phyloP scores from a whole-genome alignment of 2,113 vertebrate genomes.

The Tragelaphus strepsiceros region DNA sequence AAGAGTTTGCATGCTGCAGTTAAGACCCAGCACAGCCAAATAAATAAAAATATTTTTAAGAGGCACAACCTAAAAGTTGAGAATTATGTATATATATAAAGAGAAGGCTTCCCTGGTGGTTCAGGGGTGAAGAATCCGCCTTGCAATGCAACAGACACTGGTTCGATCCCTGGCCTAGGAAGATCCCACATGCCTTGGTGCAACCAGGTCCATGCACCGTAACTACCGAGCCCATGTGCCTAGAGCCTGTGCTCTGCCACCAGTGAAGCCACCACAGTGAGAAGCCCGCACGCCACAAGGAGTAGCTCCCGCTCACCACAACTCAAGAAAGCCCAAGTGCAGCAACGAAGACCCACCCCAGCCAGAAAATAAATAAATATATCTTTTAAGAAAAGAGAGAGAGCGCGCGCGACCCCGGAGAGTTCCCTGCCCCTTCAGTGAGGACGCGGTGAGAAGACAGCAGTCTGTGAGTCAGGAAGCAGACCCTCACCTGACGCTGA shows the following conservation, averaged over 20 bases:
- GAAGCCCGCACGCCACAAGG: not conserved
- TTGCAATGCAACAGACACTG: not conserved
- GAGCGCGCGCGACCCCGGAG: fast-evolving
- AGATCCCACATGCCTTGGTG: not conserved
- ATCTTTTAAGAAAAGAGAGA: not conserved
- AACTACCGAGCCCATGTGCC: not conserved
- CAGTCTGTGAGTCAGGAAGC: not conserved
- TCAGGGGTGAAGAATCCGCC: not conserved
- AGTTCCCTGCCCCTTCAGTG: not conserved
- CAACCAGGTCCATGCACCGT: not conserved
- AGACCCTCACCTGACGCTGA: not conserved
- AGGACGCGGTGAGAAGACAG: not conserved
- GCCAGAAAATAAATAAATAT: not conserved
- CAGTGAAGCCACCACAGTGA: not conserved
- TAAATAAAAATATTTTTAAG: not conserved
- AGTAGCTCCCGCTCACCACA: not conserved
- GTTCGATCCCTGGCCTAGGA: not conserved
- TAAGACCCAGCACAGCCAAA: not conserved
- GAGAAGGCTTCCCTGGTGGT: not conserved
- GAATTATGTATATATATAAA: not conserved
- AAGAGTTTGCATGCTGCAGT: not conserved
- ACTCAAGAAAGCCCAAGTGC: not conserved
- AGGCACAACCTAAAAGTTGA: not conserved
- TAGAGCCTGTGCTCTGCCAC: not conserved
- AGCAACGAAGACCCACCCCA: not conserved